These are phyloP conservation scores for Drosophila mercatorum DNA, from an alignment of 2,888 invertebrate genomes.

Conservation along the genomic window DNA sequence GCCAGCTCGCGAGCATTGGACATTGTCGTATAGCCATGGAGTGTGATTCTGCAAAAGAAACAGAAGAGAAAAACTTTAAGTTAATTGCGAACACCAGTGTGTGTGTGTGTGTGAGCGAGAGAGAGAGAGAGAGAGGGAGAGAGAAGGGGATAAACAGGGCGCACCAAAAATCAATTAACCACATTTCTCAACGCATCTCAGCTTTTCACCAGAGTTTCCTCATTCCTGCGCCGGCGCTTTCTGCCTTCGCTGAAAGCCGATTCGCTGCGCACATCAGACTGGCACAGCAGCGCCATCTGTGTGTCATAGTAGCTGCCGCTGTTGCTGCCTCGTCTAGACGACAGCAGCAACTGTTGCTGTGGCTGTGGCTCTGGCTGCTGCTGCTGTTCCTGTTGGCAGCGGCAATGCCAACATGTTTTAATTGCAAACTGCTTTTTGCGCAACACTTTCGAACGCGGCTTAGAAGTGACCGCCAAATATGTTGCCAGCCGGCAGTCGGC, in stretches of 20 bases:
- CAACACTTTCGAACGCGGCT: constrained; percentile 76
- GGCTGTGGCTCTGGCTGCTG: neutral
- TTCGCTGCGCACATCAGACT: constrained; percentile 70
- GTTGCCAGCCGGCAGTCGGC: constrained; percentile 39
- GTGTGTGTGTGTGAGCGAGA: neutral
- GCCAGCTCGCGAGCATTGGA: constrained; percentile 83
- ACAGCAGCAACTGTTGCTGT: constrained; percentile 28
- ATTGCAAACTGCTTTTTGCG: constrained; percentile 80
- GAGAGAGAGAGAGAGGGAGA: neutral
- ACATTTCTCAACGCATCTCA: constrained; percentile 79
- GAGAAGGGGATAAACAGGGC: neutral
- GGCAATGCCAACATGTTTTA: constrained; percentile 72
- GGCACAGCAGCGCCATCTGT: constrained; percentile 73
- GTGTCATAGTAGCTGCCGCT: constrained; percentile 56
- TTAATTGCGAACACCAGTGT: constrained; percentile 30
- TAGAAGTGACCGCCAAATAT: constrained; percentile 78
- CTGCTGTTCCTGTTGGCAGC: constrained; percentile 20
- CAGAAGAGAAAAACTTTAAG: constrained; percentile 15
- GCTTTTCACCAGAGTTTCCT: constrained; percentile 77
- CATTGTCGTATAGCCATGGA: constrained; percentile 83
- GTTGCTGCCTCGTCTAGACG: constrained; percentile 44
- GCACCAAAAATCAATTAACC: constrained; percentile 71
- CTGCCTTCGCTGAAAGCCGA: constrained; percentile 61
- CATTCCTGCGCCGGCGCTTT: constrained; percentile 67
- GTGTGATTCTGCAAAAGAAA: constrained; percentile 74